Base-by-base conservation (phyloP, 2,113 vertebrate genomes). In the Tamias sibiricus region DNA sequence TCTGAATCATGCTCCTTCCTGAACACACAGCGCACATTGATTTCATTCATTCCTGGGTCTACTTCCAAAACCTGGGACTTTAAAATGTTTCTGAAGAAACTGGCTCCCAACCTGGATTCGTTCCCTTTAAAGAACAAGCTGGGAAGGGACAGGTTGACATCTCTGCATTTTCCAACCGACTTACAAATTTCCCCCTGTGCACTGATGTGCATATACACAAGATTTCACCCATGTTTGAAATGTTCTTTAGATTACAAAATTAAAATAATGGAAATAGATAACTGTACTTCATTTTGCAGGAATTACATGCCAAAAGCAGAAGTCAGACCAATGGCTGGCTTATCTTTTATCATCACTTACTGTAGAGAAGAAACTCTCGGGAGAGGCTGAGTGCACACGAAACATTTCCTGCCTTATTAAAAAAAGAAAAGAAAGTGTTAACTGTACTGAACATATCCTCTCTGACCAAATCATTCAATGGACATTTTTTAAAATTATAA, bases 381-480 rank as follows among this genome's bases (percentile, higher is more conserved):
- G 99, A 99, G 64, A 99, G 98, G 96, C 98, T 99, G 97, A 99
- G 98, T 44, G 99, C 99, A 0, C 98, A 97, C 1, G 99, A 99
- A 91, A 99, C 80, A 47, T 99, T 99, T 99, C 99, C 99, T 95
- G 99, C 99, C 99, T 99, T 99, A 98, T 96, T 98, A 95, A 95
- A 69, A 83, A 84, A 66, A 89, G 69, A 37, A 95, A 59, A 88
- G 44, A 66, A 62, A 94, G 42, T 40, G 19, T 97, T 96, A 97
- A 75, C 16, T 2, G 19, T 30, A 66, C 12, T 75, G 12, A 96
- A 30, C 9, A 7, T 85, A 86, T 82, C n/a, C 91, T 57, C 54
- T 95, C 79, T 95, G 49, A 74, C 22, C 49, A 87, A 95, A 94
- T 42, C 47, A 91, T 24, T 69, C 79, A 88, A 52, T 40, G 11